Evolutionary conservation across 2,888 invertebrate species (phyloP), one percentile per base, ranked within the genome.

Genomic region (Protodeltote pygarga): DNA sequence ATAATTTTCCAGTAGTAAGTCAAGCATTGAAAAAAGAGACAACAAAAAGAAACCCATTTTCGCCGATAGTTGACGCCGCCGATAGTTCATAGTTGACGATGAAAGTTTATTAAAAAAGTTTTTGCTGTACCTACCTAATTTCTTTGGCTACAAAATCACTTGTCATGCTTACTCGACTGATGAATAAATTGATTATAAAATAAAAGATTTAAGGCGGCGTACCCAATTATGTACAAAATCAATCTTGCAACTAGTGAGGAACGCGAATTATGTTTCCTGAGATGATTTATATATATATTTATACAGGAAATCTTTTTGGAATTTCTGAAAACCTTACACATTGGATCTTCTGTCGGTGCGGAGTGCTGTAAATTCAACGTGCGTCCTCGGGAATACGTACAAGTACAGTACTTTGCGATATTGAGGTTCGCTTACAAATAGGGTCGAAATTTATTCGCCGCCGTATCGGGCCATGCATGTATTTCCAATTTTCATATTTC

Each of bases 401-500:
- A 66, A 44, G 39, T 34, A 44, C 40, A 47, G 51, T 62, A 69
- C 71, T 71, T 71, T 63, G 62, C 63, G 73, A 73, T 79, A 79
- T 76, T 74, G 77, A 73, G 77, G 73, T 71, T 77, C 69, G 75
- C 77, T 76, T 77, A 80, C 84, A 86, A 88, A 87, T 86, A 83
- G 81, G 82, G 77, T 65, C 65, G 76, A 80, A 83, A 88, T 88
- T 86, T 88, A 89, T 88, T 81, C 78, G 79, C 70, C 77, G 73
- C 73, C 73, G 75, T 79, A 80, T 78, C 79, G 77, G 64, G 73
- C 75, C 76, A 76, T 65, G 74, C 75, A 70, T 65, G 72, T 73
- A 74, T 86, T 87, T 86, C 89, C 90, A 89, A 89, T 90, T 89
- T 89, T 88, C 89, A 87, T 89, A 90, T 89, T 89, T 89, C 83